Evolutionary conservation across 2,797 vertebrate species (phyloP).

Genomic region (Halcyon chelicuti): DNA sequence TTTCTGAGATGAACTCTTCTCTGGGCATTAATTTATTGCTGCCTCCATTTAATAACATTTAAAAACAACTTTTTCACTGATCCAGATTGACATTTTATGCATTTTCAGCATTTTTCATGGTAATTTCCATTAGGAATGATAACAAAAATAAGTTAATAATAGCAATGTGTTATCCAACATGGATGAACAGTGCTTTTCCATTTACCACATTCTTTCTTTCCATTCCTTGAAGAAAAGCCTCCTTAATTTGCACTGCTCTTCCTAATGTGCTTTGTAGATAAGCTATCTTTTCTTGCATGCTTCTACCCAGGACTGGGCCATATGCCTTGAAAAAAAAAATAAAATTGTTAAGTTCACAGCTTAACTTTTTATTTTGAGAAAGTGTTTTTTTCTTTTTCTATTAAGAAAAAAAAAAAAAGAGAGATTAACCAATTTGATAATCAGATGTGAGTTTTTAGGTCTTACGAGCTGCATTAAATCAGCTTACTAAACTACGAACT

Average conservation of each 20-base stretch:
- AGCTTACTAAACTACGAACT: not conserved
- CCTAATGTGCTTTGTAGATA: not conserved
- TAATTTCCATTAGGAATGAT: not conserved
- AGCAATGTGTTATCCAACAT: rapidly evolving
- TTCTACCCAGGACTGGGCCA: not conserved
- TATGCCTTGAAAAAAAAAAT: rapidly evolving
- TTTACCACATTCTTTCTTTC: not conserved
- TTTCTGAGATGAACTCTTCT: not conserved
- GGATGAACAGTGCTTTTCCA: rapidly evolving
- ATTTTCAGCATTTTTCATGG: not conserved
- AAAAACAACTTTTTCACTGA: not conserved
- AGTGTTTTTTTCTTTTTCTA: not conserved
- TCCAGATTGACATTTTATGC: not conserved
- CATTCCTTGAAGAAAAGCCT: not conserved
- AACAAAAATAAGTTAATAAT: not conserved
- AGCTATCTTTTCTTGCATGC: not conserved
- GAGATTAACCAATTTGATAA: not conserved
- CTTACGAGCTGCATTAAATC: not conserved
- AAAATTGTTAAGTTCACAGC: not conserved
- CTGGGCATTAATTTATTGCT: not conserved
- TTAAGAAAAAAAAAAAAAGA: not conserved
- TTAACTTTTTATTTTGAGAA: not conserved
- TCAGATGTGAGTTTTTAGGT: not conserved
- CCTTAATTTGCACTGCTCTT: not conserved
- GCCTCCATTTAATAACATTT: not conserved